Evolutionary conservation across 2,113 vertebrate genomes (phyloP).

Genomic region (Triplophysa siluroides): DNA sequence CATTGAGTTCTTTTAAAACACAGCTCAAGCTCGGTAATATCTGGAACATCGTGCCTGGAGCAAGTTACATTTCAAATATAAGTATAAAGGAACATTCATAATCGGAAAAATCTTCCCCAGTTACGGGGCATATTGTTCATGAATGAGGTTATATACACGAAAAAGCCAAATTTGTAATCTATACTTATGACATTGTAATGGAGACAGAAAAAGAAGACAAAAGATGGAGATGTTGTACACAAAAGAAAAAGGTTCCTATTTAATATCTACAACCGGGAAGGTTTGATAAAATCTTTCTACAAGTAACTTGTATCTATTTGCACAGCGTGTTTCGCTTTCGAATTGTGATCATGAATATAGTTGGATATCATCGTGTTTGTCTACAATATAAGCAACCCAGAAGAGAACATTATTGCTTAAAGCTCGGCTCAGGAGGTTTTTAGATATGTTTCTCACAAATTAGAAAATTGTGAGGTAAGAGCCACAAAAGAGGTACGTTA

Average conservation of each 20-base stretch:
- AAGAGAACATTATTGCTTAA: no score
- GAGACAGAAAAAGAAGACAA: not conserved
- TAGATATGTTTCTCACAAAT: no score
- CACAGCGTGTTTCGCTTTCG: not conserved
- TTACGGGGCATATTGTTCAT: not conserved
- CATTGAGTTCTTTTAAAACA: conserved; percentile 14
- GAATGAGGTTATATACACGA: conserved; percentile 17
- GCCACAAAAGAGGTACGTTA: no score
- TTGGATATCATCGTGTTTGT: no score
- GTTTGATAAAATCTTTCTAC: not conserved
- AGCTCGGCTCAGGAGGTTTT: no score
- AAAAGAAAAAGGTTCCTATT: conserved; percentile 4
- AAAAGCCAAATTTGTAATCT: conserved; percentile 20
- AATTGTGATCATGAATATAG: not conserved
- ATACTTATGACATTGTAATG: conserved; percentile 18
- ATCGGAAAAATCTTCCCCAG: conserved; percentile 21
- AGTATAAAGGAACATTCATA: conserved; percentile 33
- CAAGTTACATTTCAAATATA: conserved; percentile 36
- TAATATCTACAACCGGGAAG: not conserved
- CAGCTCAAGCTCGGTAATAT: conserved; percentile 20
- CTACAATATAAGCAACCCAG: no score
- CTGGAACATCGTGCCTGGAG: conserved; percentile 25
- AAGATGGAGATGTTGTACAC: not conserved
- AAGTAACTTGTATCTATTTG: conserved; percentile 1
- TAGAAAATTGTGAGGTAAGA: no score